phyloP scores from a whole-genome alignment of 2,888 invertebrate genomes.

The Dyspetes luteomarginatus region DNA sequence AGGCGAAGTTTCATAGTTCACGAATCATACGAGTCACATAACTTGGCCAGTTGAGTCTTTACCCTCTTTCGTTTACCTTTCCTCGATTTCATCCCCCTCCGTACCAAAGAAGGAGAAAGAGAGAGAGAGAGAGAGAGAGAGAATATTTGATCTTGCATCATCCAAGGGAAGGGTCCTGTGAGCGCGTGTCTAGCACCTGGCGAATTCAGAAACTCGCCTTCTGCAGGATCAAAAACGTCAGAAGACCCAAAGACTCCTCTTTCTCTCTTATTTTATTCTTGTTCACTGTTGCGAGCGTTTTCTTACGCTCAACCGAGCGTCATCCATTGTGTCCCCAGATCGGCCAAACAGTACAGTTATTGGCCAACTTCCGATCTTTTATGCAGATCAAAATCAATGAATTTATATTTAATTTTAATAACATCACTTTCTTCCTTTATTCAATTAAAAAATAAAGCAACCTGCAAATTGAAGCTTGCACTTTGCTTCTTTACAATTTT shows the following conservation, averaged over 20 bases:
- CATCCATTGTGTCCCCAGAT: conserved; percentile 22
- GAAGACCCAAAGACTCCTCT: conserved; percentile 4
- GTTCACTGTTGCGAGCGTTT: conserved; percentile 28
- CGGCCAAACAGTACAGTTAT: not conserved
- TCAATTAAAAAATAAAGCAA: not conserved
- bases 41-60: conserved; percentile 21
- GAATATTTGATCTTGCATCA: conserved; percentile 41
- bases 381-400: not conserved
- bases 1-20: conserved; percentile 21
- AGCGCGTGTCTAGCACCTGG: conserved; percentile 67
- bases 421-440: not conserved
- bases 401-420: not conserved
- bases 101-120: not conserved
- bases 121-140: conserved; percentile 6
- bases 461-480: too few species aligned
- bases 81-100: not conserved
- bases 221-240: conserved; percentile 2
- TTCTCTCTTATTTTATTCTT: conserved; percentile 15
- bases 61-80: conserved; percentile 5
- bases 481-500: too few species aligned
- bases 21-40: conserved; percentile 48
- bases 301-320: conserved; percentile 26
- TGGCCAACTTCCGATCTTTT: not conserved
- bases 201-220: conserved; percentile 44
- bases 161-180: conserved; percentile 43